Percentiles rank a stretch among this genome's conserved stretches.
These are phyloP conservation scores for Hyposoter didymator DNA, from an alignment of 2,888 invertebrate genomes.

Conservation along the genomic window DNA sequence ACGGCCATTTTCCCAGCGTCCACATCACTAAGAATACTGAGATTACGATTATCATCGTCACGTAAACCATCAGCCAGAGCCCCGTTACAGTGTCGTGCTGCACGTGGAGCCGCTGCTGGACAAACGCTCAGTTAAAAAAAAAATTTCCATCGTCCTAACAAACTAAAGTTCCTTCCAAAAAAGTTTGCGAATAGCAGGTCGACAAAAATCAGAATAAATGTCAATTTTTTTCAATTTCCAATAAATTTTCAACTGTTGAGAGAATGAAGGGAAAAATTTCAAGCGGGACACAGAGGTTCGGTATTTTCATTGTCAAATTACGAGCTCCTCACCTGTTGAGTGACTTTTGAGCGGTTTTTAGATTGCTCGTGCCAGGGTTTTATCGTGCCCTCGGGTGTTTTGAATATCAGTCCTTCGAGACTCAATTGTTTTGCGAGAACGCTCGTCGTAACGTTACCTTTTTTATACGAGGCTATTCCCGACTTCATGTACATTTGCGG, in stretches of 20 bases:
- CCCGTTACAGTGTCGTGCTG: too few relatives aligned
- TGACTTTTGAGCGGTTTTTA: slow-evolving; percentile 85
- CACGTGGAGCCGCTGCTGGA: background rate
- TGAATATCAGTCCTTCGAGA: slow-evolving; percentile 79
- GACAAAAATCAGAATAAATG: too few relatives aligned
- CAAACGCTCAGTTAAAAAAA: background rate
- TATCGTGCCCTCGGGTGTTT: slow-evolving; percentile 79
- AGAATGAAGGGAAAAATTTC: background rate
- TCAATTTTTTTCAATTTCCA: background rate
- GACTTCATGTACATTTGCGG: slow-evolving; percentile 80
- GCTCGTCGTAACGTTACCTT: slow-evolving; percentile 80
- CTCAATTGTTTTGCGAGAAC: slow-evolving; percentile 78
- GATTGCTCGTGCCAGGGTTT: slow-evolving; percentile 86
- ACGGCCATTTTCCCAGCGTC: slow-evolving; percentile 67
- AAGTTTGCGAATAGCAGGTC: too few relatives aligned
- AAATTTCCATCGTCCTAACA: background rate
- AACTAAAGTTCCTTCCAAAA: background rate
- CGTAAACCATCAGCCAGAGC: slow-evolving; percentile 44
- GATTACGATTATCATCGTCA: slow-evolving; percentile 40
- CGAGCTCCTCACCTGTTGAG: background rate
- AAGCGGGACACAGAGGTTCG: background rate
- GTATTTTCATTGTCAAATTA: background rate
- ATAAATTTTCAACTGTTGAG: background rate
- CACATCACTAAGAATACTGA: slow-evolving; percentile 58
- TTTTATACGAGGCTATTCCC: slow-evolving; percentile 80